phyloP scores from a whole-genome alignment of 1,140 invertebrate species.

The Eriosoma lanigerum region DNA sequence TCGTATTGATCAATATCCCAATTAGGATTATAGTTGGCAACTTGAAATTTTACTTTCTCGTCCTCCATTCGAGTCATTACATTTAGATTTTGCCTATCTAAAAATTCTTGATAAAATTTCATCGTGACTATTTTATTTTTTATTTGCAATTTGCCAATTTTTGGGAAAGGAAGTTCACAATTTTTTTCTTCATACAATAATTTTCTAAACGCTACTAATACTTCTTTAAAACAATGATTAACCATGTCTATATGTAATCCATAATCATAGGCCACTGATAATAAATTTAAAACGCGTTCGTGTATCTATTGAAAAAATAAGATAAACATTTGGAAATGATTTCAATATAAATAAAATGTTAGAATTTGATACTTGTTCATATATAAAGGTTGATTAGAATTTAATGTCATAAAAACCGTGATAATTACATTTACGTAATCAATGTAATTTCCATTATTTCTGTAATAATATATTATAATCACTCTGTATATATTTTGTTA shows the following conservation, averaged over 20 bases:
- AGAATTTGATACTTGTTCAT: neutral
- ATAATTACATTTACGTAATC: too few relatives aligned
- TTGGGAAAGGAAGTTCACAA: constrained; percentile 16
- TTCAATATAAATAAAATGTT: too few relatives aligned
- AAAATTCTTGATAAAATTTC: neutral
- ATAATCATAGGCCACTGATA: neutral
- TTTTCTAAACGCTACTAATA: constrained; percentile 1
- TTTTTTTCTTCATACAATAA: constrained; percentile 10
- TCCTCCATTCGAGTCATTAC: neutral
- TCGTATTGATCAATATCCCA: neutral
- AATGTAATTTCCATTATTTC: too few relatives aligned
- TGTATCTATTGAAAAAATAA: constrained; percentile 6
- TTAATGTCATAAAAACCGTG: too few relatives aligned
- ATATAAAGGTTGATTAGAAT: neutral
- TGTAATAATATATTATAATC: too few relatives aligned
- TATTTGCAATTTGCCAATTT: constrained; percentile 15
- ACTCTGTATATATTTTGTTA: neutral
- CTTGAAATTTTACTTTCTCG: neutral
- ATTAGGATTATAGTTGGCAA: neutral
- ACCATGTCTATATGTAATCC: neutral
- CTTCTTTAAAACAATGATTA: neutral
- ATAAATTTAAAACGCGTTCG: neutral
- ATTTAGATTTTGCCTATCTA: neutral
- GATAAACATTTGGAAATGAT: neutral
- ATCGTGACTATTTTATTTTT: neutral